Conservation (phyloP, 2,888 invertebrate species). For the Clistopyga incitator region DNA sequence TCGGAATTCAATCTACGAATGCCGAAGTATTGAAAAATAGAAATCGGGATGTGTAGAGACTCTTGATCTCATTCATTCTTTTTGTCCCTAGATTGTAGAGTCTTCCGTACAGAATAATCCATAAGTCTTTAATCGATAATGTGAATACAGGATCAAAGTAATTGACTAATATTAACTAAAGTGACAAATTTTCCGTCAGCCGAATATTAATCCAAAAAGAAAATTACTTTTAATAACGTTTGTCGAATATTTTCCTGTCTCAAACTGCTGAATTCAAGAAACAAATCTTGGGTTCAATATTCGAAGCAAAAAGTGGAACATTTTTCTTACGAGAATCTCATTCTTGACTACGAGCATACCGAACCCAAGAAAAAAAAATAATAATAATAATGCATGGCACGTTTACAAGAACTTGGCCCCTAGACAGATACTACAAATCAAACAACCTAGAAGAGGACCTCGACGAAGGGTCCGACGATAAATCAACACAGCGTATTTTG, state of each 20-base stretch:
- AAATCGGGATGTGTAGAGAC: background rate
- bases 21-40: too few species aligned
- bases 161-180: too few species aligned
- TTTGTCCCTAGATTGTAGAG: too few species aligned
- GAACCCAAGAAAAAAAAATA: background rate
- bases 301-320: background rate
- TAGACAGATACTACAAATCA: background rate
- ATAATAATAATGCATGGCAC: background rate
- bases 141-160: too few species aligned
- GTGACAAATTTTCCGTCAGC: too few species aligned
- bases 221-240: too few species aligned
- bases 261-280: background rate
- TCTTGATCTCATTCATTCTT: background rate
- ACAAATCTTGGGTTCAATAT: background rate
- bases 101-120: too few species aligned
- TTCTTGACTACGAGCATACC: background rate
- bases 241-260: background rate
- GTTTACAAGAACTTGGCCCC: background rate
- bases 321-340: background rate
- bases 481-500: background rate
- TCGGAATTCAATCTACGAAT: too few species aligned
- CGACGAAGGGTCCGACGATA: background rate
- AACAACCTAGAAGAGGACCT: background rate
- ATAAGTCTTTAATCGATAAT: background rate
- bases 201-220: too few species aligned